phyloP scores from a whole-genome alignment of 2,797 vertebrate genomes.

The Australoheros facetus region DNA sequence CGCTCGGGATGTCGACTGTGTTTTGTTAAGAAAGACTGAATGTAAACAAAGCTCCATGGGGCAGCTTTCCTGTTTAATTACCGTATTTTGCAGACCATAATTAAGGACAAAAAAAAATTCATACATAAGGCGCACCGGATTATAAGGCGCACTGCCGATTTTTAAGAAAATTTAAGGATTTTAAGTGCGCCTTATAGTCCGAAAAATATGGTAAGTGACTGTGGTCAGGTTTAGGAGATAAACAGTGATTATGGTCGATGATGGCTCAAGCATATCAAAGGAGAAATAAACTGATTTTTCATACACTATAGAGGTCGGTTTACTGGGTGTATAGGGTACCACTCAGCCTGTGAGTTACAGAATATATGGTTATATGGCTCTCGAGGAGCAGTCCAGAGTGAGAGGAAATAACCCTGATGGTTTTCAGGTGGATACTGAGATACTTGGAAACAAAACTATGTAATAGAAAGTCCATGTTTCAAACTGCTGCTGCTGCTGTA shows the following conservation, averaged over 20 bases:
- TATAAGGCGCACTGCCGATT: too few relatives aligned
- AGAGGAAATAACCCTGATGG: not conserved
- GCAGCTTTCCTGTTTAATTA: not conserved
- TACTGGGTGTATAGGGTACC: not conserved
- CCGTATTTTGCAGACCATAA: too few relatives aligned
- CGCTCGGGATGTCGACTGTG: not conserved
- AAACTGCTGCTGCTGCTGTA: not conserved
- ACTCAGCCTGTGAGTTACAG: not conserved
- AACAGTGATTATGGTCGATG: not conserved
- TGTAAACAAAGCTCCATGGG: not conserved
- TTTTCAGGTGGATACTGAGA: not conserved
- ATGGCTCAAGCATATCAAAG: not conserved
- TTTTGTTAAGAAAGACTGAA: not conserved
- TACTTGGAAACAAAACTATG: not conserved
- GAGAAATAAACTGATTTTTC: not conserved
- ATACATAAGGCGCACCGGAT: too few relatives aligned
- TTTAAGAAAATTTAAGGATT: too few relatives aligned
- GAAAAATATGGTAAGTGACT: too few relatives aligned
- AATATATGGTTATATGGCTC: not conserved
- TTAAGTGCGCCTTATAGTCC: too few relatives aligned
- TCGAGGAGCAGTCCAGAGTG: not conserved
- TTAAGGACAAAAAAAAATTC: too few relatives aligned
- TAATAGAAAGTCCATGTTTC: not conserved
- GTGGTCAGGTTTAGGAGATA: too few relatives aligned
- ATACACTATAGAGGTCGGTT: not conserved